A percentile compares a stretch with the other conserved stretches of the same genome.
These are phyloP conservation scores for Liodrosophila aerea DNA, from an alignment of 2,888 invertebrate species.

Conservation along the genomic window DNA sequence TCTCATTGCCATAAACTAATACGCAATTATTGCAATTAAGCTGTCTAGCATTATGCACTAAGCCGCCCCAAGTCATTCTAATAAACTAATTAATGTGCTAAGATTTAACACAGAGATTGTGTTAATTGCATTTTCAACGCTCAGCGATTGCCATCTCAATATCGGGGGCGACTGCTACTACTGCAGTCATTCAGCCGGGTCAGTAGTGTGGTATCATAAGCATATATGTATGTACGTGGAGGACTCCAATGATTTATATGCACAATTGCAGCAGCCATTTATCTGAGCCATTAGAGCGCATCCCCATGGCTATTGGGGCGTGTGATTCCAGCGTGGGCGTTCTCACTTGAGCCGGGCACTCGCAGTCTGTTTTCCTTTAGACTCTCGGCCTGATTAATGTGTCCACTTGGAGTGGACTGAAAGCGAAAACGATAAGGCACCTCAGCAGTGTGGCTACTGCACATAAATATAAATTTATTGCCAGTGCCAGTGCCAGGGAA, in stretches of 20 bases:
- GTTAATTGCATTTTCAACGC: conserved; percentile 71
- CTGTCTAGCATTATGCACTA: conserved; percentile 51
- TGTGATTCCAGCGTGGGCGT: conserved; percentile 53
- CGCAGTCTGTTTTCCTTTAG: conserved; percentile 5
- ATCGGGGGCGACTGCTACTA: conserved; percentile 19
- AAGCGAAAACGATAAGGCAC: conserved; percentile 74
- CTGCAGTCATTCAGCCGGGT: conserved; percentile 8
- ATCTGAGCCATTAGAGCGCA: conserved; percentile 67
- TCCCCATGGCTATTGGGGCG: conserved; percentile 31
- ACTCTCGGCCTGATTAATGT: conserved; percentile 59
- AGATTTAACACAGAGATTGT: conserved; percentile 64
- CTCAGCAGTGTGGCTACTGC: conserved; percentile 48
- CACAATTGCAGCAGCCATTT: conserved; percentile 10
- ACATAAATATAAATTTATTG: conserved; percentile 55
- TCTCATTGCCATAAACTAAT: conserved; percentile 42
- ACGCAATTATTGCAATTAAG: conserved; percentile 71
- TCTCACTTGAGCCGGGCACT: conserved; percentile 3
- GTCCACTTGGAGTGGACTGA: conserved; percentile 56
- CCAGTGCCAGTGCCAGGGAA: conserved; percentile 47
- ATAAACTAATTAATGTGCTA: conserved; percentile 68
- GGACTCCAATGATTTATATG: conserved; percentile 14
- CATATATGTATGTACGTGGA: too few species aligned
- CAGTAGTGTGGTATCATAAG: background rate
- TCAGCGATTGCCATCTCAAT: conserved; percentile 63
- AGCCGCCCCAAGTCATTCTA: conserved; percentile 36